Evolutionary conservation across 1,140 invertebrate genomes (phyloP).

Genomic region (Neodiprion virginianus): DNA sequence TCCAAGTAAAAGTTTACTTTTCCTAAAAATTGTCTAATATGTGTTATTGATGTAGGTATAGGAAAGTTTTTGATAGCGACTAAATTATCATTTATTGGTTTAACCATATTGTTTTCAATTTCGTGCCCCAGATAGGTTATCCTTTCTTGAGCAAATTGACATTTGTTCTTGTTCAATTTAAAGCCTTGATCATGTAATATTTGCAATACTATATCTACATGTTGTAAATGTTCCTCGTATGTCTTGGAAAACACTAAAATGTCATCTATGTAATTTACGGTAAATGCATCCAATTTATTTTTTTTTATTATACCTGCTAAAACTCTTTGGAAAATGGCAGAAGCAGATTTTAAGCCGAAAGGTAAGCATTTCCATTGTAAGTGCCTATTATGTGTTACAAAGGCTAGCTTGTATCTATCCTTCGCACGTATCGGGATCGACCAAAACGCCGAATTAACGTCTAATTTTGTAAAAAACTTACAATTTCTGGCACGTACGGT

Average conservation of each 20-base stretch:
- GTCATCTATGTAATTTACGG: slow-evolving; percentile 23
- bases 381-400: slow-evolving; percentile 1
- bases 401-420: not conserved
- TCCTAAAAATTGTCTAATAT: slow-evolving; percentile 30
- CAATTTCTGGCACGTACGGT: slow-evolving; percentile 25
- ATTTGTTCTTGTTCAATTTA: not conserved
- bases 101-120: slow-evolving; percentile 19
- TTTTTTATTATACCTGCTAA: slow-evolving; percentile 4
- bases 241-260: not conserved
- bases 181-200: not conserved
- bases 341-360: not conserved
- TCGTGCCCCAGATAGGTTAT: not conserved
- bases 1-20: slow-evolving; percentile 34
- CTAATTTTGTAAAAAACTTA: slow-evolving; percentile 32
- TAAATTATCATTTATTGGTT: not conserved
- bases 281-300: not conserved
- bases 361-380: slow-evolving; percentile 10
- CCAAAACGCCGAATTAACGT: slow-evolving; percentile 40
- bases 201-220: not conserved
- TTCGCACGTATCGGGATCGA: slow-evolving; percentile 28
- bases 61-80: not conserved
- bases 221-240: not conserved
- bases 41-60: not conserved
- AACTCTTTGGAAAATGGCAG: slow-evolving; percentile 2
- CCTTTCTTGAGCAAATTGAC: not conserved